Evolutionary conservation across 2,888 invertebrate species (phyloP).

Genomic region (Volucella inflata): DNA sequence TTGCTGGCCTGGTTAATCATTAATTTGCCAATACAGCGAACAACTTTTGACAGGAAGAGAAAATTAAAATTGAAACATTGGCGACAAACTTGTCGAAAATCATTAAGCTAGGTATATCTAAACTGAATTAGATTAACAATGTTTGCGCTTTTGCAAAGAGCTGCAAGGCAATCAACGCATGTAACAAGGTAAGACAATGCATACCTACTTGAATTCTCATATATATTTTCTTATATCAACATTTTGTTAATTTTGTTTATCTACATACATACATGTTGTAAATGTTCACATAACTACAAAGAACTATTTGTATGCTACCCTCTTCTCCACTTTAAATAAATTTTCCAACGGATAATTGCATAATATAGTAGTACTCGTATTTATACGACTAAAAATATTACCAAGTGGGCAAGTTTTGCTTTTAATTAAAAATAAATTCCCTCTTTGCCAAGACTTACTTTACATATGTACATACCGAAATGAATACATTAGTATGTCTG

Average conservation of each 20-base stretch:
- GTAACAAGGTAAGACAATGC: slow-evolving; percentile 39
- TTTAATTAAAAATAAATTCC: too few relatives aligned
- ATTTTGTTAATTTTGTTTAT: background rate
- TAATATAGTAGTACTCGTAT: too few relatives aligned
- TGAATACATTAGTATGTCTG: background rate
- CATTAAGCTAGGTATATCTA: background rate
- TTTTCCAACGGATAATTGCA: too few relatives aligned
- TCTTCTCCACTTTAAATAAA: too few relatives aligned
- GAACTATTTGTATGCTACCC: too few relatives aligned
- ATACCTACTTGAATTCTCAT: too few relatives aligned
- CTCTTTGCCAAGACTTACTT: too few relatives aligned
- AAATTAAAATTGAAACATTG: background rate
- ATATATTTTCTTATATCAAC: background rate
- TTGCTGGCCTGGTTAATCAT: slow-evolving; percentile 8
- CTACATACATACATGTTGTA: background rate
- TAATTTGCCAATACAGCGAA: slow-evolving; percentile 12
- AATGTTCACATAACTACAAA: background rate
- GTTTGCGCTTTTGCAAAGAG: slow-evolving; percentile 51
- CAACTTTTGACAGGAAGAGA: background rate
- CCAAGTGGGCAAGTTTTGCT: too few relatives aligned
- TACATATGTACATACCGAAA: background rate
- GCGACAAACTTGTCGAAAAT: background rate
- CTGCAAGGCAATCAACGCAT: slow-evolving; percentile 25
- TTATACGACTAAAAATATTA: too few relatives aligned
- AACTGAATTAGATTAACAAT: slow-evolving; percentile 32